Base-by-base conservation (phyloP, 2,113 vertebrate genomes). In the Lipotes vexillifer region DNA sequence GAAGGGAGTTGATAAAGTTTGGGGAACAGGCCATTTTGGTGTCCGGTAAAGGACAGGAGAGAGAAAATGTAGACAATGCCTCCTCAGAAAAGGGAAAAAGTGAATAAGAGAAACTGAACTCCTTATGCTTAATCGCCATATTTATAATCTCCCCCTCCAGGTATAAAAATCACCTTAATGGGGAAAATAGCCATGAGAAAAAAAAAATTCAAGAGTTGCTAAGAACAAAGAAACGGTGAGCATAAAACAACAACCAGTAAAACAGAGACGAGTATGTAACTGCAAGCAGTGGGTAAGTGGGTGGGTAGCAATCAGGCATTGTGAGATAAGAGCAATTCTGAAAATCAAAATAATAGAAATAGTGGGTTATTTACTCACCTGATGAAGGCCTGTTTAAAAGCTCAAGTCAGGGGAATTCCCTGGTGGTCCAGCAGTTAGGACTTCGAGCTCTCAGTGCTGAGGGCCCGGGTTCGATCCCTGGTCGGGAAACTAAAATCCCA, bases 271-370 rank as follows among this genome's bases (percentile, higher is more conserved):
- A 92, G 20, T 36, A n/a, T 8, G 9, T 63, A 72, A 65, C 52
- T 57, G 3, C 8, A 85, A 91, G 52, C 65, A 80, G 29, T 13
- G 18, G 12, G 55, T 81, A 59, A 90, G 57, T 49, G 25, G 92
- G 1, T 29, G n/a, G 33, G 38, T 71, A 68, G 65, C 65, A 90
- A 71, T 85, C 59, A 71, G 36, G n/a, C 52, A 55, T 44, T 41
- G 5, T 49, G 41, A 68, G 59, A 33, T 80, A 71, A 65, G 18
- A 23, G 63, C 12, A 9, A 97, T 71, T 91, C 33, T 46, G 68
- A 97, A 89, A 89, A 77, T 81, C 49, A 46, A 65, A 90, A 88
- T 33, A 75, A 72, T 38, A 63, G 81, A 83, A 92, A 86, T 59
- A 44, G n/a, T 55, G 10, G 6, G 29, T 61, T 15, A 94, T 78